A percentile compares a stretch with the other conserved stretches of the same genome.
These are phyloP conservation scores for Bombus waltoni DNA, from an alignment of 1,140 invertebrate genomes.

Conservation along the genomic window DNA sequence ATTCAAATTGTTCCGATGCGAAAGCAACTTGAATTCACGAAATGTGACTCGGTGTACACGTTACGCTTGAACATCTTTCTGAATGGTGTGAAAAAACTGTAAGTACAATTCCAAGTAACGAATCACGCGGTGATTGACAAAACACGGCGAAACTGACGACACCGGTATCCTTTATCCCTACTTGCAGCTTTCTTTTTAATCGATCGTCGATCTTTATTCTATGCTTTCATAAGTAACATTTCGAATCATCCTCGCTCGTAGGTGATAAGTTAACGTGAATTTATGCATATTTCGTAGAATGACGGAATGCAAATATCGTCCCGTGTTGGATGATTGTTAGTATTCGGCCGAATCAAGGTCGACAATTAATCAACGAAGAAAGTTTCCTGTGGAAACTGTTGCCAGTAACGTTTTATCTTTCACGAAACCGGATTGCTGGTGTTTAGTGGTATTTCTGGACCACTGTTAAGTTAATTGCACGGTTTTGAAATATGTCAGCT, in stretches of 20 bases:
- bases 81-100: no score
- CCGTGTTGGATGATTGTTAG: neutral
- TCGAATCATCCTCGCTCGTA: neutral
- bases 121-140: no score
- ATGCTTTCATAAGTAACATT: neutral
- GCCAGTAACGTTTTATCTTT: no score
- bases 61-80: no score
- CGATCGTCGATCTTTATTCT: neutral
- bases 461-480: constrained; percentile 6
- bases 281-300: neutral
- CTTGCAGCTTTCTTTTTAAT: neutral
- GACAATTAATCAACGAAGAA: constrained; percentile 17
- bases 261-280: constrained; percentile 2
- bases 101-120: no score
- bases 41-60: no score
- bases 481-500: neutral
- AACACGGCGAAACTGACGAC: no score
- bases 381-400: neutral
- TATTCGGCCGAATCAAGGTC: neutral
- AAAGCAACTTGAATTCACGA: no score
- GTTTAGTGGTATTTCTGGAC: neutral
- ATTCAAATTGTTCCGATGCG: no score
- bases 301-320: constrained; percentile 1
- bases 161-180: no score
- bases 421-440: neutral